Evolutionary conservation across 1,140 invertebrate genomes (phyloP).

Genomic region (Ostrea edulis): DNA sequence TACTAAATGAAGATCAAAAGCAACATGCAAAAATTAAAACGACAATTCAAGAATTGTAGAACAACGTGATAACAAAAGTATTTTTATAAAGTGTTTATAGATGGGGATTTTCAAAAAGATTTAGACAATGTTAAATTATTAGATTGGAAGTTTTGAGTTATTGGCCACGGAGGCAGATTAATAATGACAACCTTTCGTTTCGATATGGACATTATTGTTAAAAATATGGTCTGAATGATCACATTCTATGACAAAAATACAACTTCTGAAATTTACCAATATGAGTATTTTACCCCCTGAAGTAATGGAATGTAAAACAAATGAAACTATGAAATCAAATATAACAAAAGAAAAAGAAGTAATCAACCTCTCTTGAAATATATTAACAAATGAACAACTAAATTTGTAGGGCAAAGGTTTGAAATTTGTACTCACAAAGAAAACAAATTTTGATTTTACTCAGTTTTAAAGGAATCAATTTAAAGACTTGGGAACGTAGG

Average conservation of each 20-base stretch:
- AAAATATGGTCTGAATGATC: too few species aligned
- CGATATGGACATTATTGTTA: too few species aligned
- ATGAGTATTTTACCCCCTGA: neutral
- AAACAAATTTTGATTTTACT: conserved; percentile 11
- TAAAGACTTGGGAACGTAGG: too few species aligned
- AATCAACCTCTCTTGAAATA: conserved; percentile 22
- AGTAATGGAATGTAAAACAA: too few species aligned
- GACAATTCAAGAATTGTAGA: neutral
- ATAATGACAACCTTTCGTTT: conserved; percentile 29
- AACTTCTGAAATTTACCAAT: neutral
- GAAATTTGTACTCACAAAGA: conserved; percentile 37
- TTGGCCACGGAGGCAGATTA: conserved; percentile 23
- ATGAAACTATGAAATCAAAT: too few species aligned
- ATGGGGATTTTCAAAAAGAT: too few species aligned
- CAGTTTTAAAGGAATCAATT: too few species aligned
- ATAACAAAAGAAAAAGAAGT: neutral
- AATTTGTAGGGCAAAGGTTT: conserved; percentile 15
- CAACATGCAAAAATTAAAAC: too few species aligned
- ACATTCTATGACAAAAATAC: too few species aligned
- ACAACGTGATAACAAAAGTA: neutral
- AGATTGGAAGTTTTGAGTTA: neutral
- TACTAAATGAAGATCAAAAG: too few species aligned
- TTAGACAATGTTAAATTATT: too few species aligned
- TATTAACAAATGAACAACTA: neutral
- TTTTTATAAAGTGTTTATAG: neutral